These are phyloP conservation scores for Gallinago jamesoni DNA, from an alignment of 2,113 vertebrate genomes.

Conservation along the genomic window DNA sequence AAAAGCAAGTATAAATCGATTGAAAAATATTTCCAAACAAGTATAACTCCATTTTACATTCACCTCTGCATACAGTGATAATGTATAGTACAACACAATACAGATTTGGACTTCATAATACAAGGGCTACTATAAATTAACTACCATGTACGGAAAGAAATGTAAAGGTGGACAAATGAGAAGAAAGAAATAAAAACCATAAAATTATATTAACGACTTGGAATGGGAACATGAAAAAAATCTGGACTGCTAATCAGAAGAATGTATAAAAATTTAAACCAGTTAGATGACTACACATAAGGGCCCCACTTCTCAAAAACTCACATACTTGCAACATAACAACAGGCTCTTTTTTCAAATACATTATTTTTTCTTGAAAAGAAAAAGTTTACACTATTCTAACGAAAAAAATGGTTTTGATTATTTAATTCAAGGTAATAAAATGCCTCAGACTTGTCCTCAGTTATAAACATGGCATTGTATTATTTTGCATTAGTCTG, in stretches of 20 bases:
- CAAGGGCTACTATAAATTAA: background rate
- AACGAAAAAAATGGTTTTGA: background rate
- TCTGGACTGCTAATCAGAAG: conserved; percentile 33
- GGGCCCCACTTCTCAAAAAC: background rate
- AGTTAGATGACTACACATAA: background rate
- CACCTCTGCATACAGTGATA: fast-evolving
- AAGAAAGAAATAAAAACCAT: background rate
- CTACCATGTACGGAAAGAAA: background rate
- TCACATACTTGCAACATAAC: background rate
- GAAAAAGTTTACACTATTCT: background rate
- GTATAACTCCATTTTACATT: background rate
- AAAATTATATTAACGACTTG: background rate
- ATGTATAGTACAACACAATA: background rate
- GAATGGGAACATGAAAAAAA: conserved; percentile 28
- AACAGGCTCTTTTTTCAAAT: background rate
- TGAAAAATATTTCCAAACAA: background rate
- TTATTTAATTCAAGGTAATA: background rate
- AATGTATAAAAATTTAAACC: conserved; percentile 10
- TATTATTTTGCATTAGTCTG: conserved; percentile 25
- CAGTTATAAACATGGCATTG: background rate
- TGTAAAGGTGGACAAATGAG: background rate
- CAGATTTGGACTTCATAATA: background rate
- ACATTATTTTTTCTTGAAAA: background rate
- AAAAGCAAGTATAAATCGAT: background rate
- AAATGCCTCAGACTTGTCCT: background rate